Percentiles rank a stretch among this genome's conserved stretches.
These are phyloP conservation scores for Cylloceria caligata DNA, from an alignment of 2,888 invertebrate genomes.

Conservation along the genomic window DNA sequence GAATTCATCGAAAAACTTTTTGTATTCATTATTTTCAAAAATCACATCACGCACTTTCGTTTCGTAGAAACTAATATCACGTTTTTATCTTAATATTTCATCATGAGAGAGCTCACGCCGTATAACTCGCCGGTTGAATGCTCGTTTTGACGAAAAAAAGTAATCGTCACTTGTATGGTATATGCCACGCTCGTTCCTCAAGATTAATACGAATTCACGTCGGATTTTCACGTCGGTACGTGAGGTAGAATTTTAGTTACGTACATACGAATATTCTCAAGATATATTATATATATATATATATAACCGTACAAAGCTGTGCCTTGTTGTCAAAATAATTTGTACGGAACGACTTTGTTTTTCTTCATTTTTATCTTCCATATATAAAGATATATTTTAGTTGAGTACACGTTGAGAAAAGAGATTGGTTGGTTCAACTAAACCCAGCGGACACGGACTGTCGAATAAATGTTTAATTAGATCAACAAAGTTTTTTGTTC, in stretches of 20 bases:
- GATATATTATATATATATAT: slow-evolving; percentile 16
- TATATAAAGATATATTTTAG: neutral
- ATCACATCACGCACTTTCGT: neutral
- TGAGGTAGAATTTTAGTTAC: slow-evolving; percentile 50
- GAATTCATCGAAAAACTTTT: no score
- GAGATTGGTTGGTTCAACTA: no score
- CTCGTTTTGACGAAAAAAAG: slow-evolving; percentile 1
- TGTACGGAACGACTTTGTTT: slow-evolving; percentile 10
- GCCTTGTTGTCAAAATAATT: slow-evolving; percentile 39
- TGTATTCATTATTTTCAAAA: no score
- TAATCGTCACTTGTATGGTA: slow-evolving; percentile 48
- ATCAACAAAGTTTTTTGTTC: no score
- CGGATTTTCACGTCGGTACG: slow-evolving; percentile 56
- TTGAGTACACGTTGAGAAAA: neutral
- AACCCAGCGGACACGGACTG: no score
- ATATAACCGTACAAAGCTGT: neutral
- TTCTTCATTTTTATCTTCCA: neutral
- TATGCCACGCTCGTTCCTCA: slow-evolving; percentile 56
- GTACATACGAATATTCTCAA: slow-evolving; percentile 12
- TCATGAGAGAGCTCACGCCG: neutral
- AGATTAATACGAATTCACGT: slow-evolving; percentile 63
- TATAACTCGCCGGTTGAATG: neutral
- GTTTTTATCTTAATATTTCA: neutral
- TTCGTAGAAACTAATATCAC: neutral
- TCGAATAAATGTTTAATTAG: no score